These are phyloP conservation scores for Lophura nycthemera DNA, from an alignment of 2,113 vertebrate genomes.

Conservation along the genomic window DNA sequence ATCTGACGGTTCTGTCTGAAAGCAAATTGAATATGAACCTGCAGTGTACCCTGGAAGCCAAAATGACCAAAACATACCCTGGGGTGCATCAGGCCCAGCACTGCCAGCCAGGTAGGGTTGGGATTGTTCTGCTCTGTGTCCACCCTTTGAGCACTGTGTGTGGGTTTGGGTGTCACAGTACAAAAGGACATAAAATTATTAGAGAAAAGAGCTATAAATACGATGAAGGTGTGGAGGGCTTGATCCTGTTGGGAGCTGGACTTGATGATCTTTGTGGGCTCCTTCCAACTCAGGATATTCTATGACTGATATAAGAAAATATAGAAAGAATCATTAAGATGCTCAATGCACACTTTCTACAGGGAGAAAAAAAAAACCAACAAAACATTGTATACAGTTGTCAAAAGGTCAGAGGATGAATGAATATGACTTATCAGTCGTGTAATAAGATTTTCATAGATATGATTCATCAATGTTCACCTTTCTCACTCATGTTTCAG, in stretches of 20 bases:
- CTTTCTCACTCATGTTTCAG: neutral
- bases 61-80: neutral
- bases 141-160: neutral
- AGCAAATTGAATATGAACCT: neutral
- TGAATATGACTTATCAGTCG: neutral
- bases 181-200: neutral
- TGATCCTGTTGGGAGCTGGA: neutral
- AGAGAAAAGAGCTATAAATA: neutral
- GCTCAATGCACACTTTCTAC: neutral
- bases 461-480: neutral
- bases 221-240: neutral
- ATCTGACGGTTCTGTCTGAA: neutral
- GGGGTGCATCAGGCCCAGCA: neutral
- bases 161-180: neutral
- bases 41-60: neutral
- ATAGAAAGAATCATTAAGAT: neutral
- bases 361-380: neutral
- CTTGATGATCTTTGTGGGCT: neutral
- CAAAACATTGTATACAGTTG: neutral
- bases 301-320: neutral
- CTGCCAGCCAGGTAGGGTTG: neutral
- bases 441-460: neutral
- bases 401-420: neutral
- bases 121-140: neutral
- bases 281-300: neutral